phyloP scores from a whole-genome alignment of 1,140 invertebrate species.

The Magallana gigas region DNA sequence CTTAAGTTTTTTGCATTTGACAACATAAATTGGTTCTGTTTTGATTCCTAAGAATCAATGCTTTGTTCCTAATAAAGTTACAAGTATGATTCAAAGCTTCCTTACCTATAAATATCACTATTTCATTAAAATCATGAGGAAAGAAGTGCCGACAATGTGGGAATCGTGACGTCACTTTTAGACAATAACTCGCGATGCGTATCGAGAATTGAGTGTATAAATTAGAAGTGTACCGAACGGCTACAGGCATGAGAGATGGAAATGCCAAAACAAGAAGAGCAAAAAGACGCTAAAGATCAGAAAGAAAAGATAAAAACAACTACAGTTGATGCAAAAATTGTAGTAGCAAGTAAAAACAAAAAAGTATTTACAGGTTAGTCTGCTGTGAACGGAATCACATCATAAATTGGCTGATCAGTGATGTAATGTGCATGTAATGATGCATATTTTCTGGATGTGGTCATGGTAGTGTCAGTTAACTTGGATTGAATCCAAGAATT shows the following conservation, averaged over 20 bases:
- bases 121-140: not conserved
- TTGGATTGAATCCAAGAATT: not conserved
- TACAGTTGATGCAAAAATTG: not conserved
- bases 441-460: too few relatives aligned
- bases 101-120: not conserved
- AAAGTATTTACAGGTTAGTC: conserved; percentile 18
- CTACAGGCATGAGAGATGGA: not conserved
- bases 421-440: too few relatives aligned
- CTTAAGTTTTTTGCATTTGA: not conserved
- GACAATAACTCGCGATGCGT: not conserved
- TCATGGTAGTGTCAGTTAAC: too few relatives aligned
- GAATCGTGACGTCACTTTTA: not conserved
- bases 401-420: too few relatives aligned
- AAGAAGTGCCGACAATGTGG: conserved; percentile 12
- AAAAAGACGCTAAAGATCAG: not conserved
- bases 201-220: not conserved
- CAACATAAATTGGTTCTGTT: too few relatives aligned
- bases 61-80: not conserved
- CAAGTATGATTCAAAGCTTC: not conserved
- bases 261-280: not conserved
- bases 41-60: too few relatives aligned
- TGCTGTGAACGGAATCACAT: too few relatives aligned
- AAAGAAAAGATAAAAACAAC: not conserved
- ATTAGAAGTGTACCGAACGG: not conserved
- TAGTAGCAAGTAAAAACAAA: conserved; percentile 11